Evolutionary conservation across 2,888 invertebrate species (phyloP), one percentile per base, ranked within the genome.

Genomic region (Dynastes grantii): DNA sequence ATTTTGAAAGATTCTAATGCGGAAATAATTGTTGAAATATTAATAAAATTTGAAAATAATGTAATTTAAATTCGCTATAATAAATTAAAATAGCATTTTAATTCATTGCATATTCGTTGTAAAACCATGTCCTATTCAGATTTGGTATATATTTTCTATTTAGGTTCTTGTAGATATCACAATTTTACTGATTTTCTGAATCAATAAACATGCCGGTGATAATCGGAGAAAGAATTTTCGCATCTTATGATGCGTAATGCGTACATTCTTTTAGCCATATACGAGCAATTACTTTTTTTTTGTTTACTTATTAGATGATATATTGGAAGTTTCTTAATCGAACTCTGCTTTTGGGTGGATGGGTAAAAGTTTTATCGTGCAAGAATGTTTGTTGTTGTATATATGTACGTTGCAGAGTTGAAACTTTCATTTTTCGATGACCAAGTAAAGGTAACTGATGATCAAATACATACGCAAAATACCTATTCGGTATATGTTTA

Each of bases 391-490:
- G 40, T 61, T 75, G 73, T 68, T 68, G 68, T 29, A 22, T 68
- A 22, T 51, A 13, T 29, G 55, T 22, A 22, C 22, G 22, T 6
- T 45, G 16, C 51, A n/a, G 22, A 40, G 45, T 45, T 49, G 73
- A 75, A 75, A 75, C 73, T 75, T 75, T 75, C 73, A 75, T 75
- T 75, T 75, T 75, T 61, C 61, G 58, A 37, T 75, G 61, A 61
- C 73, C 61, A 75, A 61, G 45, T 61, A 49, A 75, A 75, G 22
- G 58, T 61, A 75, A 75, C 45, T 61, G 61, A 75, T 40, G 27
- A 40, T 58, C 13, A 37, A 73, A 51, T 68, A 32, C 27, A 9
- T 58, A 45, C 13, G 45, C 55, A 71, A 32, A 45, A 71, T 6
- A 53, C 40, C 13, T 13, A 6, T 29, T n/a, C n/a, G 6, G 32